phyloP scores from a whole-genome alignment of 2,888 invertebrate genomes.

The Malthinus flaveolus region DNA sequence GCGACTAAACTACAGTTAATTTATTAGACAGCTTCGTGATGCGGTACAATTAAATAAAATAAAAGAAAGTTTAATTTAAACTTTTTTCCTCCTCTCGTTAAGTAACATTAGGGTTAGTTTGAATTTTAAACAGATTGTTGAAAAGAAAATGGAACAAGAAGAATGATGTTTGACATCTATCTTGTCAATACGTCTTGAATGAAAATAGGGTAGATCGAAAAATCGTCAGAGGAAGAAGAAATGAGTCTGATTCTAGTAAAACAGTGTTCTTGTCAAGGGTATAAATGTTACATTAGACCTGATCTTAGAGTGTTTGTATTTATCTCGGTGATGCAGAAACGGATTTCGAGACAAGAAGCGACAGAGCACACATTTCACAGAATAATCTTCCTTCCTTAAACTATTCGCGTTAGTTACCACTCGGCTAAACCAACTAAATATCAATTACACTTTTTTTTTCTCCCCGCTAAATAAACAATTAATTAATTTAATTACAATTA shows the following conservation, averaged over 20 bases:
- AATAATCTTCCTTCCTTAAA: slow-evolving; percentile 30
- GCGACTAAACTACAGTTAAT: background rate
- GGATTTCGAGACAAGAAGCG: slow-evolving; percentile 38
- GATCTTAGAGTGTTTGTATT: slow-evolving; percentile 45
- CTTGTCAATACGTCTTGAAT: slow-evolving; percentile 42
- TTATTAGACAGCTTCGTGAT: background rate
- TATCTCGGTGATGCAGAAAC: slow-evolving; percentile 42
- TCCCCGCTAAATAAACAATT: background rate
- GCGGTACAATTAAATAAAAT: slow-evolving; percentile 5
- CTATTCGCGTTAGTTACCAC: slow-evolving; percentile 20
- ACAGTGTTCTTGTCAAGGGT: slow-evolving; percentile 42
- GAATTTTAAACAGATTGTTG: slow-evolving; percentile 45
- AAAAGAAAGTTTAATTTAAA: slow-evolving; percentile 18
- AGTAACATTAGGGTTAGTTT: slow-evolving; percentile 36
- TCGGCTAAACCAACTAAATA: background rate
- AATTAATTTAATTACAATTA: background rate
- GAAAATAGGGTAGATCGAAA: slow-evolving; percentile 33
- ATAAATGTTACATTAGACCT: slow-evolving; percentile 46
- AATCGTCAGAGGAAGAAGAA: slow-evolving; percentile 41
- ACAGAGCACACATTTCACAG: slow-evolving; percentile 39
- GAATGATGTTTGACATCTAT: slow-evolving; percentile 49
- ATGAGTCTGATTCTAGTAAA: slow-evolving; percentile 40
- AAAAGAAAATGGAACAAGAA: slow-evolving; percentile 37
- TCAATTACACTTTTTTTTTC: background rate
- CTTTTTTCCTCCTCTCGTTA: slow-evolving; percentile 7